phyloP scores from a whole-genome alignment of 2,113 vertebrate genomes.

The Megaleporinus macrocephalus region DNA sequence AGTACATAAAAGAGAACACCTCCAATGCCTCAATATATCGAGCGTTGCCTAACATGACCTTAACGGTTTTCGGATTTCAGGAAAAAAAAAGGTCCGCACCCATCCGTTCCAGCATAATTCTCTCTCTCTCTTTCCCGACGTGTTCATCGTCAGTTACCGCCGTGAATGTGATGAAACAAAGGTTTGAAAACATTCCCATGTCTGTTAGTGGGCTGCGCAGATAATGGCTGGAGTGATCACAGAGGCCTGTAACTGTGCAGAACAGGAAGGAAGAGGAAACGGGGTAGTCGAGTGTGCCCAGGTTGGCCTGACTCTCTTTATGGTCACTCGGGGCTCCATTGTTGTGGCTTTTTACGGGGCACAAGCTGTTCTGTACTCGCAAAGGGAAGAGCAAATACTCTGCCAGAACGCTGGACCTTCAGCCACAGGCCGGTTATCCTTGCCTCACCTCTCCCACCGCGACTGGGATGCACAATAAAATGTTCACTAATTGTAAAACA shows the following conservation, averaged over 20 bases:
- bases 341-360: constrained; percentile 56
- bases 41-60: not conserved
- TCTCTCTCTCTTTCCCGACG: not conserved
- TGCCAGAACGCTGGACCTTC: constrained; percentile 18
- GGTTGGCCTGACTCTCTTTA: constrained; percentile 66
- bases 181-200: constrained; percentile 68
- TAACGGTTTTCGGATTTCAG: not conserved
- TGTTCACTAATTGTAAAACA: too few species aligned
- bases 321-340: constrained; percentile 70
- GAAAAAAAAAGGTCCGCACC: not conserved
- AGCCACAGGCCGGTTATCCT: constrained; percentile 13
- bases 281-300: constrained; percentile 66
- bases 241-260: constrained; percentile 66
- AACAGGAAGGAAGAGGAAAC: constrained; percentile 74
- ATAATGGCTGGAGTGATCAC: constrained; percentile 69
- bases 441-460: not conserved
- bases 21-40: not conserved
- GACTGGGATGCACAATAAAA: too few species aligned
- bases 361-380: constrained; percentile 14
- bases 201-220: constrained; percentile 64
- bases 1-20: not conserved
- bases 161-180: not conserved
- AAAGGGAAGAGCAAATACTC: constrained; percentile 22
- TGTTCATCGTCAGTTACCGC: constrained; percentile 22
- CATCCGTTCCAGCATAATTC: not conserved